Percentiles rank a stretch among this genome's conserved stretches.
These are phyloP conservation scores for Lacanobia wlatinum DNA, from an alignment of 2,888 invertebrate genomes.

Conservation along the genomic window DNA sequence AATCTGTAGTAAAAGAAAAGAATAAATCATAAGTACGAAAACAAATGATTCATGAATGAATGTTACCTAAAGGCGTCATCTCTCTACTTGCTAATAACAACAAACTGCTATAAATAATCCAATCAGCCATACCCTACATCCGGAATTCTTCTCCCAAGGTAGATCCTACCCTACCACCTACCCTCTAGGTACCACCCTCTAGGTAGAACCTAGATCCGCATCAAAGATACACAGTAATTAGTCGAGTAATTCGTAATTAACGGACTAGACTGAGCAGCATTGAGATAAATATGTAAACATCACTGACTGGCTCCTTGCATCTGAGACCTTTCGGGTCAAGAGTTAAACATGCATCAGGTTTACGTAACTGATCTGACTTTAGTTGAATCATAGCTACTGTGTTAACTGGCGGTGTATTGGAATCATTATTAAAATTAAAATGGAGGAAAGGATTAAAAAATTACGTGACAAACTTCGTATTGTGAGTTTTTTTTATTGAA, in stretches of 20 bases:
- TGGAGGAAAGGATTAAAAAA: constrained; percentile 45
- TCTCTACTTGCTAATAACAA: neutral
- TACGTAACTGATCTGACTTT: neutral
- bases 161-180: no score
- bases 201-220: constrained; percentile 14
- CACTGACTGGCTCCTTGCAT: neutral
- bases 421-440: neutral
- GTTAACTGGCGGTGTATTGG: neutral
- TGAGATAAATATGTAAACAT: constrained; percentile 30
- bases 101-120: neutral
- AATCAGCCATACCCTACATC: neutral
- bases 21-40: neutral
- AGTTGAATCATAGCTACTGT: constrained; percentile 27
- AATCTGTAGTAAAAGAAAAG: neutral
- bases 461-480: constrained; percentile 51
- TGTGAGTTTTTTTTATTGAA: constrained; percentile 38
- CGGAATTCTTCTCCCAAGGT: constrained; percentile 16
- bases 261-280: constrained; percentile 15
- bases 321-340: constrained; percentile 27
- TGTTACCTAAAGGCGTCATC: neutral
- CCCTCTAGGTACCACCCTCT: no score
- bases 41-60: no score
- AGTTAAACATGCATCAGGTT: constrained; percentile 7
- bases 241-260: constrained; percentile 41
- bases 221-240: constrained; percentile 25